Percentiles rank a stretch among this genome's conserved stretches.
These are phyloP conservation scores for Elaphurus davidianus DNA, from an alignment of 2,113 vertebrate genomes.

Conservation along the genomic window DNA sequence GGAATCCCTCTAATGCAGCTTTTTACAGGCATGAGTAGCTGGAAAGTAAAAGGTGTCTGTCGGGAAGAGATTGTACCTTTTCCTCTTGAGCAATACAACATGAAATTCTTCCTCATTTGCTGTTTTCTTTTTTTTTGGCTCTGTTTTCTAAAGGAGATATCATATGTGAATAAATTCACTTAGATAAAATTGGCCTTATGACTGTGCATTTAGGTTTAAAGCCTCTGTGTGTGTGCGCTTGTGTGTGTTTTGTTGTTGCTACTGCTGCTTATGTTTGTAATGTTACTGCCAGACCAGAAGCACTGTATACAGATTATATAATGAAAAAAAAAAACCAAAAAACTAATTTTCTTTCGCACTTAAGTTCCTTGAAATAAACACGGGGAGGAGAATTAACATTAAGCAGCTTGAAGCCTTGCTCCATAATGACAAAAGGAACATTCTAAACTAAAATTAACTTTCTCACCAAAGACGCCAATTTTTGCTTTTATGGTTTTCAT, in stretches of 20 bases:
- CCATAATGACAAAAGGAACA: background rate
- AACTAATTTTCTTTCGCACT: background rate
- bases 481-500: background rate
- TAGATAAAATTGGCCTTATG: background rate
- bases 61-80: background rate
- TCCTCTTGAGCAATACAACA: background rate
- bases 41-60: background rate
- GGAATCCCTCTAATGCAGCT: background rate
- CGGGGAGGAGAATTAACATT: background rate
- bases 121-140: background rate
- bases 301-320: background rate
- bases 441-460: conserved; percentile 47
- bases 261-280: background rate
- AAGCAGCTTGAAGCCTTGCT: background rate
- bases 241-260: background rate
- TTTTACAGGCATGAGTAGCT: background rate
- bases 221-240: rapidly evolving
- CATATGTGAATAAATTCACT: background rate
- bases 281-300: background rate
- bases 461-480: background rate
- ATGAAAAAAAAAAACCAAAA: background rate
- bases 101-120: background rate
- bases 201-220: background rate
- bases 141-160: background rate
- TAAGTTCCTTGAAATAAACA: conserved; percentile 7